Conservation (phyloP, 2,113 vertebrate genomes). For the Cephalophus harveyi region DNA sequence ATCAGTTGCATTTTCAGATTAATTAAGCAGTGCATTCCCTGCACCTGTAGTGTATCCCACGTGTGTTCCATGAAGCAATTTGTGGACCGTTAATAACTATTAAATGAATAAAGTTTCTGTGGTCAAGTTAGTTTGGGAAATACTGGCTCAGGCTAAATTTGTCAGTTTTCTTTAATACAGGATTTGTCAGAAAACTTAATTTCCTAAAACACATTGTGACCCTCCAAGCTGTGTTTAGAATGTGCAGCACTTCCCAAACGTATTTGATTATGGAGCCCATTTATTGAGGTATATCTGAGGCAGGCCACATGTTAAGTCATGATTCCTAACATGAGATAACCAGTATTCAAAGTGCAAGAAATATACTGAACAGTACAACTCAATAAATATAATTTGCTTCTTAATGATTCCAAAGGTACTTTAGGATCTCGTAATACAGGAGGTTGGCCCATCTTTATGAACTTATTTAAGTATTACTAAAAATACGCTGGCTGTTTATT, state of each 20-base stretch:
- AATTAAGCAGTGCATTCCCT: not conserved
- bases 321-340: not conserved
- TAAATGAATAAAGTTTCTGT: not conserved
- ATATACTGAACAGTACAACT: not conserved
- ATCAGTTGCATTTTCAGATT: not conserved
- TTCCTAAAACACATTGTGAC: not conserved
- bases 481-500: conserved; percentile 44
- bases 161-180: not conserved
- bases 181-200: conserved; percentile 1
- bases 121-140: not conserved
- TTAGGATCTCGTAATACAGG: not conserved
- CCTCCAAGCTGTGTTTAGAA: not conserved
- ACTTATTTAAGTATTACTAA: conserved; percentile 24
- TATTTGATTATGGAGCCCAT: not conserved
- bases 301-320: not conserved
- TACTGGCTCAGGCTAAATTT: not conserved
- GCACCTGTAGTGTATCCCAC: not conserved
- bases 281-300: not conserved
- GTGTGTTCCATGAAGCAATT: not conserved
- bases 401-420: conserved; percentile 44
- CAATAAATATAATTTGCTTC: not conserved
- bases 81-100: not conserved
- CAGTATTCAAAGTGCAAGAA: conserved; percentile 32
- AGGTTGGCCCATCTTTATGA: not conserved
- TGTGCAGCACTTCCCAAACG: not conserved